Percentiles rank a stretch among this genome's conserved stretches.
Conservation (phyloP, 2,888 invertebrate genomes). For the Drosophila stalkeri region DNA sequence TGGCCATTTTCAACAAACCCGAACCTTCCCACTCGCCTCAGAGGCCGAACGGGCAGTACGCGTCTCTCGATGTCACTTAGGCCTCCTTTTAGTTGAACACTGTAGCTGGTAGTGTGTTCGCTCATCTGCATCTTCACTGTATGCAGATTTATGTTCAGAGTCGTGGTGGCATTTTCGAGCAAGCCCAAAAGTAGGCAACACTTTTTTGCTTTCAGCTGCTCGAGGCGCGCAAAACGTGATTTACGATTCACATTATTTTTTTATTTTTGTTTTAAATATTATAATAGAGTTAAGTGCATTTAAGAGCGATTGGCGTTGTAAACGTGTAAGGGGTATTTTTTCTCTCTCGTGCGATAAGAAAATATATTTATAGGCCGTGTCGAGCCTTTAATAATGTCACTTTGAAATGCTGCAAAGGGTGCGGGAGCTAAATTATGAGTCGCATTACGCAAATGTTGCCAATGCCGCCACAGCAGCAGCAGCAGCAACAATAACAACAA, state of each 20-base stretch:
- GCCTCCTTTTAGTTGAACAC: no score
- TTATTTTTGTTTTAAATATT: background rate
- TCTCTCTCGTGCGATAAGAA: slow-evolving; percentile 26
- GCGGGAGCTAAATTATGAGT: slow-evolving; percentile 24
- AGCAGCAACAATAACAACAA: slow-evolving; percentile 8
- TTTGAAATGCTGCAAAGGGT: slow-evolving; percentile 21
- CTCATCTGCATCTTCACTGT: background rate
- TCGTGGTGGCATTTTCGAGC: background rate
- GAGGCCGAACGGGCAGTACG: background rate
- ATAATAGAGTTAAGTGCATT: slow-evolving; percentile 1
- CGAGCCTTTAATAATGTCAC: slow-evolving; percentile 25
- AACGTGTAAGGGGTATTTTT: background rate
- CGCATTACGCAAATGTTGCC: slow-evolving; percentile 32
- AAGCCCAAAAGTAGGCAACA: slow-evolving; percentile 12
- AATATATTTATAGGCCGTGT: slow-evolving; percentile 33
- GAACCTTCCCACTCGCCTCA: no score
- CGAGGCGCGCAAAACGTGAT: background rate
- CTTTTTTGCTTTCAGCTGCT: background rate
- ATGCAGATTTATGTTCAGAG: background rate
- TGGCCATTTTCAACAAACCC: no score
- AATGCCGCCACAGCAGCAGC: slow-evolving; percentile 5
- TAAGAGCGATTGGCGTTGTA: background rate
- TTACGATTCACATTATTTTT: background rate
- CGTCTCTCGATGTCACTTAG: background rate
- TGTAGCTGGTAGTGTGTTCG: background rate